These are phyloP conservation scores for Tragopan temminckii DNA, from an alignment of 2,797 vertebrate genomes.

Conservation along the genomic window DNA sequence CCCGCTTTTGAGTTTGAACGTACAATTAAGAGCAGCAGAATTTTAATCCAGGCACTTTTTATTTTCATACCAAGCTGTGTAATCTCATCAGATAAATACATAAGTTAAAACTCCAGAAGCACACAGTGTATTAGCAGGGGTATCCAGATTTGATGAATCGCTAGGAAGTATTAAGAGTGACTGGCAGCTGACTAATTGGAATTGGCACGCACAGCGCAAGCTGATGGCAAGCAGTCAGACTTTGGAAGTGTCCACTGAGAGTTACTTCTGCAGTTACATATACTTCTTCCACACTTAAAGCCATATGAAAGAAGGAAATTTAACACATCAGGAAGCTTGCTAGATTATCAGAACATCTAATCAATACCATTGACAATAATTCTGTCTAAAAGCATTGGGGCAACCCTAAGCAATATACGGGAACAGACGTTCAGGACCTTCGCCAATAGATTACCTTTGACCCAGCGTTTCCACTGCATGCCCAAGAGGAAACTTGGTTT, in stretches of 20 bases:
- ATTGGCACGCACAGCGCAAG: constrained; percentile 67
- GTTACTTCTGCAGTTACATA: constrained; percentile 35
- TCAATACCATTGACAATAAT: constrained; percentile 93
- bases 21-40: not conserved
- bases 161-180: constrained; percentile 58
- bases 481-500: constrained; percentile 83
- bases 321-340: constrained; percentile 88
- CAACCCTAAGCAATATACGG: constrained; percentile 71
- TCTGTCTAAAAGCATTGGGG: constrained; percentile 86
- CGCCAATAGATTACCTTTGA: constrained; percentile 85
- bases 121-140: not conserved
- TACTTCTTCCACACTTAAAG: constrained; percentile 68
- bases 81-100: not conserved
- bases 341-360: constrained; percentile 88
- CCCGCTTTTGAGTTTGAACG: not conserved
- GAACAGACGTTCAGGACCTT: constrained; percentile 39
- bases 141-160: not conserved
- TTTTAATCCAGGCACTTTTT: not conserved
- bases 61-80: not conserved
- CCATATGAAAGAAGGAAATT: constrained; percentile 81
- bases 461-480: constrained; percentile 78
- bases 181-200: constrained; percentile 61
- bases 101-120: not conserved
- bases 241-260: constrained; percentile 70
- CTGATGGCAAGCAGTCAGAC: constrained; percentile 27